A percentile compares a stretch with the other conserved stretches of the same genome.
phyloP scores from a whole-genome alignment of 2,888 invertebrate genomes.

The Empis stercorea region DNA sequence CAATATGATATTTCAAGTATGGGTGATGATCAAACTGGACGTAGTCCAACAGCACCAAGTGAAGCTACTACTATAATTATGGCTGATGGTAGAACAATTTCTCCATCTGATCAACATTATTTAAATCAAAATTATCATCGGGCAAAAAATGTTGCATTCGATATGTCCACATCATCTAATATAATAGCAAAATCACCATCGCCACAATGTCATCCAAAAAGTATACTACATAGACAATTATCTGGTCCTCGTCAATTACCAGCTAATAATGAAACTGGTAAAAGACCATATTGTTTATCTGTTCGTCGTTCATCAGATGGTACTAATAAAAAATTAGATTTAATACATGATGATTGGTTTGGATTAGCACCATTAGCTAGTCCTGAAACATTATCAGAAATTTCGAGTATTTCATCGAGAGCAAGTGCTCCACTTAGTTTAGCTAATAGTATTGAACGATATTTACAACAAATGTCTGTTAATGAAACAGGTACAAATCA shows the following conservation, averaged over 20 bases:
- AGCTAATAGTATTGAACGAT: constrained; percentile 32
- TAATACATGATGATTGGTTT: constrained; percentile 51
- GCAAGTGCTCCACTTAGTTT: constrained; percentile 43
- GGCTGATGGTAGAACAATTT: constrained; percentile 12
- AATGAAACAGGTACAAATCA: constrained; percentile 17
- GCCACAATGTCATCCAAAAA: constrained; percentile 17
- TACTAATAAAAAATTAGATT: constrained; percentile 33
- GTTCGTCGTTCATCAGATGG: constrained; percentile 28
- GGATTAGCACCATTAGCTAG: constrained; percentile 67
- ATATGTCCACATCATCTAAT: constrained; percentile 18
- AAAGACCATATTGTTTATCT: constrained; percentile 24
- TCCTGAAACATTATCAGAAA: constrained; percentile 68
- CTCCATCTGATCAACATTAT: constrained; percentile 8
- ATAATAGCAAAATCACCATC: constrained; percentile 13
- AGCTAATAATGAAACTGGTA: constrained; percentile 15
- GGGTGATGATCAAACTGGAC: constrained; percentile 26
- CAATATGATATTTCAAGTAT: constrained; percentile 36
- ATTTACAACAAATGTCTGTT: constrained; percentile 26
- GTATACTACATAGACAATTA: constrained; percentile 14
- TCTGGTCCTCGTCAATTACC: constrained; percentile 23
- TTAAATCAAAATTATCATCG: not conserved
- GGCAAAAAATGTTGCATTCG: constrained; percentile 31
- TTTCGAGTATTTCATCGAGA: constrained; percentile 63
- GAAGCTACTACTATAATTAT: constrained; percentile 28
- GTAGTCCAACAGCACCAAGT: constrained; percentile 30